Base-by-base conservation (phyloP, 1,140 invertebrate species). In the honey bee (Apis mellifera) region DNA sequence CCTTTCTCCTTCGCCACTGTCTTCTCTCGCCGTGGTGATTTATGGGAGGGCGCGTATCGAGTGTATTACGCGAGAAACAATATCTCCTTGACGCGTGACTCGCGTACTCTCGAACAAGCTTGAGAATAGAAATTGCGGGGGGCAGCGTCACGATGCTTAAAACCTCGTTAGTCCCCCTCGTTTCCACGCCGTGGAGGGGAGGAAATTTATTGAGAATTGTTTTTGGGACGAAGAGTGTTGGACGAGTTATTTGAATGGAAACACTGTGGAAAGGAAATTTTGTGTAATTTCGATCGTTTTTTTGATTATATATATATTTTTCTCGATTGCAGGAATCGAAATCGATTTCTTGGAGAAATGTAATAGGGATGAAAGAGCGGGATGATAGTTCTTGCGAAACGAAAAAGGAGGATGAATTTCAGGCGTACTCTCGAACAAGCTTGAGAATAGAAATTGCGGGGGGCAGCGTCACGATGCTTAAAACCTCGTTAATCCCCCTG, bases 21-120 rank as follows among this genome's bases (percentile, higher is more conserved):
- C 23, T 13, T 11, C n/a, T 0, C 11, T 19, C 32, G 4, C 2
- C 7, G 26, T 81, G 79, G 26, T 81, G 79, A 81, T 81, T 81
- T 74, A 81, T 81, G 71, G 54, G 23, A 32, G 17, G 17, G 32
- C 62, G 64, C 71, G n/a, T 68, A 76, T 75, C 54, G 52, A 66
- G 62, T 81, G n/a, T 75, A 68, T 81, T 68, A 75, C 55, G 26
- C 32, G 62, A 32, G 32, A 75, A 75, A 81, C 78, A 74, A 74
- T 81, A 81, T 81, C 23, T 71, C 32, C 59, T 54, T 17, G 17
- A 19, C 55, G 57, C 57, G 77, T 78, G 69, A 65, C 69, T 73
- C 15, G 78, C 50, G n/a, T 64, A 15, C 21, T n/a, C n/a, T 19
- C 32, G 32, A 3, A 32, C 0, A 7, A 55, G 21, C 21, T n/a